Evolutionary conservation across 2,113 vertebrate genomes (phyloP).

Genomic region (Psittacara wagleri): DNA sequence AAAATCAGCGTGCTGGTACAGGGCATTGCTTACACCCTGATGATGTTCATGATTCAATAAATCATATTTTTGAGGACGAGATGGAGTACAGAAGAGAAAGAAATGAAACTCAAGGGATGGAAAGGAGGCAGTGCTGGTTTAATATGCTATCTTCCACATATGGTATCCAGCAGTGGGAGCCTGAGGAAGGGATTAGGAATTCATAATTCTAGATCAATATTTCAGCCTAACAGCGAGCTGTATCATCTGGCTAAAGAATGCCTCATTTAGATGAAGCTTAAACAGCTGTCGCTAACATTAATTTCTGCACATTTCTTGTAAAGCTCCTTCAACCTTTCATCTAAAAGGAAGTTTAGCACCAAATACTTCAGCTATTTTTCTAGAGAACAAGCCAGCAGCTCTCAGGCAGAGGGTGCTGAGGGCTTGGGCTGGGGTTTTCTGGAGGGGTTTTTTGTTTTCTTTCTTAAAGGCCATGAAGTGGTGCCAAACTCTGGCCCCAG

Average conservation of each 20-base stretch:
- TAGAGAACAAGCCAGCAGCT: not conserved
- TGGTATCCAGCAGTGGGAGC: not conserved
- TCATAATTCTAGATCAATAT: constrained; percentile 5
- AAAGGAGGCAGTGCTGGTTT: not conserved
- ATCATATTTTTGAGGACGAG: not conserved
- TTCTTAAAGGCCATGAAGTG: not conserved
- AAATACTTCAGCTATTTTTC: not conserved
- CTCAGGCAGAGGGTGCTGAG: not conserved
- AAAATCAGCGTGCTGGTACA: not conserved
- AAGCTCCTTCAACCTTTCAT: not conserved
- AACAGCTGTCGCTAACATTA: not conserved
- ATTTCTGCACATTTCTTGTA: not conserved
- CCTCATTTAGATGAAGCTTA: not conserved
- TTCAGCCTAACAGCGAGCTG: not conserved
- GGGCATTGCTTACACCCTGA: not conserved
- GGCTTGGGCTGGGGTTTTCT: not conserved
- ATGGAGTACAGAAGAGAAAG: not conserved
- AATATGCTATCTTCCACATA: not conserved
- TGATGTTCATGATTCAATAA: not conserved
- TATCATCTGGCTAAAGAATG: not conserved
- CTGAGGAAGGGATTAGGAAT: not conserved
- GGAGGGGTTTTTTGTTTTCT: not conserved
- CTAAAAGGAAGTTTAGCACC: not conserved
- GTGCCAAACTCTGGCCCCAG: not conserved
- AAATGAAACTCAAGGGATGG: not conserved